These are phyloP conservation scores for Andricus quercusramuli DNA, from an alignment of 2,888 invertebrate species.

Conservation along the genomic window DNA sequence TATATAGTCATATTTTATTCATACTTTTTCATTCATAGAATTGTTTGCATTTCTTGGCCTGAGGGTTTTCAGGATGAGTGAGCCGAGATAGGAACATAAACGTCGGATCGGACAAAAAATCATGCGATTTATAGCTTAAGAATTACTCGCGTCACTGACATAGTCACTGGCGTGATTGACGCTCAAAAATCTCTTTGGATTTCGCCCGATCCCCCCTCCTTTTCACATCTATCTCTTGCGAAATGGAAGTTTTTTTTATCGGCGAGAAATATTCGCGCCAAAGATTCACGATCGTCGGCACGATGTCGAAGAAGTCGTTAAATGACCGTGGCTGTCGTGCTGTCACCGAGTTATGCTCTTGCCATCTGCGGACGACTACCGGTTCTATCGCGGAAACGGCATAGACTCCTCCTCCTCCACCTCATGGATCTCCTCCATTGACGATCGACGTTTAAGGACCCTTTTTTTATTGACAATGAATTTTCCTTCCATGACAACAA, in stretches of 20 bases:
- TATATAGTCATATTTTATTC: not conserved
- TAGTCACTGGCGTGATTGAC: constrained; percentile 25
- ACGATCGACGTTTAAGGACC: constrained; percentile 26
- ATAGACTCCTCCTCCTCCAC: constrained; percentile 31
- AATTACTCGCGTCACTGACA: constrained; percentile 26
- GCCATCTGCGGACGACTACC: constrained; percentile 58
- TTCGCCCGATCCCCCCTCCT: constrained; percentile 9
- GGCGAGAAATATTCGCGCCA: constrained; percentile 57
- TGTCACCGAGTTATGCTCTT: constrained; percentile 56
- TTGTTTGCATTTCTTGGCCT: not conserved
- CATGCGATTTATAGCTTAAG: constrained; percentile 22
- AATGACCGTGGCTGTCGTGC: constrained; percentile 58
- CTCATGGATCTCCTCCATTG: constrained; percentile 29
- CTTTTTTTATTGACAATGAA: constrained; percentile 38
- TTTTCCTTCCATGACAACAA: constrained; percentile 20
- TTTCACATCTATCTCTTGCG: constrained; percentile 53
- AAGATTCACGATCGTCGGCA: constrained; percentile 59
- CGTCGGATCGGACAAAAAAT: constrained; percentile 24
- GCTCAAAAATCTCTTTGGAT: constrained; percentile 40
- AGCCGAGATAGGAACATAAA: constrained; percentile 1
- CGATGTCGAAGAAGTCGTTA: constrained; percentile 60
- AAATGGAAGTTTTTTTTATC: constrained; percentile 55
- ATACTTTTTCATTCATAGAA: not conserved
- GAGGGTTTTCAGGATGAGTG: not conserved
- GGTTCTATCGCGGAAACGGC: constrained; percentile 49